Base-by-base conservation (phyloP, 1,140 invertebrate species). In the Andrena cerasifolii region DNA sequence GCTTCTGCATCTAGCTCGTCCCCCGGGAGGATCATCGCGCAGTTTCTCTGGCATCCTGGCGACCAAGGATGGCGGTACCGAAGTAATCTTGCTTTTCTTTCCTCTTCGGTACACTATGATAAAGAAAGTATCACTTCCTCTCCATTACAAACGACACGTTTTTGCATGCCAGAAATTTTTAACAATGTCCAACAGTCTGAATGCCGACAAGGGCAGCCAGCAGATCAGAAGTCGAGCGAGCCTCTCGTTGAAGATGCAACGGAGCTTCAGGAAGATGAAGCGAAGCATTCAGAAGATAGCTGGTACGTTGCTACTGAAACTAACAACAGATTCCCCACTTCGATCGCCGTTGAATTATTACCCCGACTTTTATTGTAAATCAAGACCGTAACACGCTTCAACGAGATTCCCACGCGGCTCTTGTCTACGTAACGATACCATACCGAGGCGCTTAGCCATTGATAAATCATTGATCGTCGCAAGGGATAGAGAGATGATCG, bases 221-320 rank as follows among this genome's bases (percentile, higher is more conserved):
- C 51, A 78, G 24, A 58, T 79, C 8, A 28, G 73, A 12, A 70
- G 67, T 40, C 85, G 79, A 59, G 61, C 79, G 43, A 90, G 80
- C 56, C 68, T 89, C 10, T 87, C 89, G 10, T 72, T 82, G 65
- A 90, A 90, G 54, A 90, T 91, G 89, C 83, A 89, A 49, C 84
- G 85, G 1, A 89, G 89, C 61, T 82, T 91, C 36, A 85, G 54
- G 21, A 90, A 89, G 80, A 80, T 91, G 71, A 90, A 88, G 72
- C 81, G 86, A 47, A 90, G 85, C 68, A 90, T 91, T 59, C 89
- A 87, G 51, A 89, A 83, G 71, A 91, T 91, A 72, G 75, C 88
- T 36, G 90, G 89, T 91, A 84, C 45, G 85, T 74, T 10, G 43
- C 5, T 18, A n/a, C n/a, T n/a, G n/a, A n/a, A n/a, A n/a, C n/a